Conservation (phyloP, 2,888 invertebrate species). For the Aspidiotus rigidus region DNA sequence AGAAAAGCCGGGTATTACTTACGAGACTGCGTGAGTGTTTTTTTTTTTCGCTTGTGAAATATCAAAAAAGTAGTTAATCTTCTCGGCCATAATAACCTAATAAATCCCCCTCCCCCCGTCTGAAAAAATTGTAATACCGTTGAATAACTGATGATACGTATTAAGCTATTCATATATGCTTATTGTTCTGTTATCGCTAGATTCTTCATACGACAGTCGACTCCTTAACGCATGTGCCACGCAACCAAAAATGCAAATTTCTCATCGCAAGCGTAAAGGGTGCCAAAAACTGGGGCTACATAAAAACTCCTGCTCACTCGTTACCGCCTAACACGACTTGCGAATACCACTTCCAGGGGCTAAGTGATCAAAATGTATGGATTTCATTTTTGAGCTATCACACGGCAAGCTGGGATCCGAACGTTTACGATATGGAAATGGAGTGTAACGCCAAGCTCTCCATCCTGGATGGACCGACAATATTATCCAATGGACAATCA, state of each 20-base stretch:
- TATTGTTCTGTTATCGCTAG: slow-evolving; percentile 42
- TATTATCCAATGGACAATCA: slow-evolving; percentile 42
- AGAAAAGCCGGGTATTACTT: too few relatives aligned
- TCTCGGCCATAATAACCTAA: too few relatives aligned
- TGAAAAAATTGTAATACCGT: too few relatives aligned
- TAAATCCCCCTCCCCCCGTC: too few relatives aligned
- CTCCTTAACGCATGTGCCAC: slow-evolving; percentile 63
- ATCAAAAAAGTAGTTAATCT: too few relatives aligned
- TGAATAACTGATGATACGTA: too few relatives aligned
- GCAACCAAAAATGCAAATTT: slow-evolving; percentile 66
- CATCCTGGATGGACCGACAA: slow-evolving; percentile 61
- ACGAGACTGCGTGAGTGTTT: too few relatives aligned
- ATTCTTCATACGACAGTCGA: slow-evolving; percentile 65
- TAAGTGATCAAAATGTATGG: slow-evolving; percentile 69
- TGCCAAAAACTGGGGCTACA: slow-evolving; percentile 56
- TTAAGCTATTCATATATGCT: background rate
- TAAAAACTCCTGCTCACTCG: slow-evolving; percentile 67
- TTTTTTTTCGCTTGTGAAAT: too few relatives aligned
- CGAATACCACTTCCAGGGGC: slow-evolving; percentile 67
- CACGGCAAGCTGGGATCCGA: slow-evolving; percentile 55
- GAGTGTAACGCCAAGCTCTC: slow-evolving; percentile 66
- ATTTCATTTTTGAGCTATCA: slow-evolving; percentile 75
- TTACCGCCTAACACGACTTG: slow-evolving; percentile 74
- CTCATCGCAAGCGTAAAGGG: slow-evolving; percentile 61
- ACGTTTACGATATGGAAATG: slow-evolving; percentile 53